These are phyloP conservation scores for Automeris io DNA, from an alignment of 2,888 invertebrate species.

Conservation along the genomic window DNA sequence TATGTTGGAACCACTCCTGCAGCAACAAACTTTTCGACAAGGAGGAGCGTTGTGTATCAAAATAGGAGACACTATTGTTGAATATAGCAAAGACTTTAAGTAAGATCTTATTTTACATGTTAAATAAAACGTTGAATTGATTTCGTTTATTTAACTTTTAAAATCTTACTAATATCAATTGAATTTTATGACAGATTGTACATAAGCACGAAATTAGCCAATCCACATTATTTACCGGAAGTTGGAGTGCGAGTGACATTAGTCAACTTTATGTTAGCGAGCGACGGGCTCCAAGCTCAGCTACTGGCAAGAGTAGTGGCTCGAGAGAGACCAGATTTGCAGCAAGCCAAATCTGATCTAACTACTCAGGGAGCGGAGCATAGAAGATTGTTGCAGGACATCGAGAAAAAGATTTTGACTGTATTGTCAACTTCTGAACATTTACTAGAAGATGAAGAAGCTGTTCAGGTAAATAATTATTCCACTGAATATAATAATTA, in stretches of 20 bases:
- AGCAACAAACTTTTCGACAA: constrained; percentile 93
- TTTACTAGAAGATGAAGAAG: constrained; percentile 92
- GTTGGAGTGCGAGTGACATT: constrained; percentile 93
- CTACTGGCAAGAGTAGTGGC: constrained; percentile 93
- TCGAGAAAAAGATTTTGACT: constrained; percentile 92
- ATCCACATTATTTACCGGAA: constrained; percentile 96
- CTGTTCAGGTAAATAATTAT: constrained; percentile 77
- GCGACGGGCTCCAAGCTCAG: constrained; percentile 92
- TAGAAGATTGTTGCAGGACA: constrained; percentile 88
- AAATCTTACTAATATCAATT: neutral
- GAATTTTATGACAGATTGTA: constrained; percentile 80
- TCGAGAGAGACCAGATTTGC: constrained; percentile 92
- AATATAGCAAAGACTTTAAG: constrained; percentile 91
- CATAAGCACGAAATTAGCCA: constrained; percentile 94
- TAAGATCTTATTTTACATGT: constrained; percentile 36
- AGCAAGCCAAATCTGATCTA: constrained; percentile 91
- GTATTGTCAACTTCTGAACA: constrained; percentile 70
- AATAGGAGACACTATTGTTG: constrained; percentile 92
- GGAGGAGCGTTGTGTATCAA: constrained; percentile 91
- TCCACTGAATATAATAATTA: neutral
- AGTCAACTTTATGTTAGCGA: constrained; percentile 95
- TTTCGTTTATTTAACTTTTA: neutral
- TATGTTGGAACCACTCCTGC: constrained; percentile 91
- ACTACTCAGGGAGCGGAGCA: constrained; percentile 93
- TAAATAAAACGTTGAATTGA: neutral